Base-by-base conservation (phyloP, 2,888 invertebrate genomes). In the Epirrhoe alternata region DNA sequence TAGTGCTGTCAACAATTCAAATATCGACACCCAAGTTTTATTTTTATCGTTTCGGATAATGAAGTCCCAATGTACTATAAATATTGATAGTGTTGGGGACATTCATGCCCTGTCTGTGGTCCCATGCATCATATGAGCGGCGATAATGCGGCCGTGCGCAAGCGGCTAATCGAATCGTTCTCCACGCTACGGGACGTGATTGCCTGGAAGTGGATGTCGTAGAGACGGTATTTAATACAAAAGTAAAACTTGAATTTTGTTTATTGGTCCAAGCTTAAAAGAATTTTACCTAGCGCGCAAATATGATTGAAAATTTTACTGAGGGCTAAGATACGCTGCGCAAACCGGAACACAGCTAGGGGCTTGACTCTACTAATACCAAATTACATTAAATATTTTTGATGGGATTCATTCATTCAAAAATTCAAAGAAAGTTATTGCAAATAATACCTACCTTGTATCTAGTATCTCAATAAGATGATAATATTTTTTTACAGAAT, bases 81-180 rank as follows among this genome's bases (percentile, higher is more conserved):
- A 73, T 71, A 73, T 72, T 70, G 60, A 74, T 74, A 64, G 65
- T 65, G 65, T 50, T 66, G 72, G 69, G 62, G 70, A 70, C 72
- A 71, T 64, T 68, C 64, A 55, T 58, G 65, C 70, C 64, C 64
- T 61, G 63, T 69, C 68, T 57, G 65, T 61, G 64, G 71, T 69
- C 69, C 60, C 79, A 81, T 84, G 76, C 80, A 80, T 84, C 84
- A 83, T 78, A 54, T 67, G 71, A 73, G 73, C 64, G 75, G 79
- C 79, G 78, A 77, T 81, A 77, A 80, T 68, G 68, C 55, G 24
- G 65, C 69, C 59, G 74, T 50, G 58, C 59, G 71, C 70, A 69
- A 73, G 62, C 74, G 74, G 74, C 76, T 83, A 82, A 84, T 84
- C 84, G 80, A 82, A 82, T 79, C 82, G 83, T 80, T 84, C 82